Base-by-base conservation (phyloP, 2,888 invertebrate genomes). In the Lasius platythorax region DNA sequence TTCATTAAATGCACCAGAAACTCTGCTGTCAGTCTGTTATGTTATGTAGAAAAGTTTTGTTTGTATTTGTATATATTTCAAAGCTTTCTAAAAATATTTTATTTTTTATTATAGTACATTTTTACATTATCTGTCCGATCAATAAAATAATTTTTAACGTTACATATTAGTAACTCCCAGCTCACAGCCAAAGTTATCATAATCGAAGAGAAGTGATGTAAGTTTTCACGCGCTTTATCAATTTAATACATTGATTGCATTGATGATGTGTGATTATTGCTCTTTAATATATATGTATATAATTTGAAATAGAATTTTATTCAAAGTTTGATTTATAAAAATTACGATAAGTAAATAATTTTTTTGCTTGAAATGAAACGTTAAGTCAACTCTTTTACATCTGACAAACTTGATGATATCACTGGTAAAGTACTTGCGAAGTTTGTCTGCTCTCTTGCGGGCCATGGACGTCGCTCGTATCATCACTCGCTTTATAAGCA, bases 401-500 rank as follows among this genome's bases (percentile, higher is more conserved):
- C 5, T 43, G 61, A n/a, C 68, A 43, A 87, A 87, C 61, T 79
- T n/a, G 82, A 40, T 76, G 67, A 75, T 37, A 43, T 58, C 37
- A 72, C 75, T 46, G 67, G 58, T 28, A 46, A 87, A 82, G 67
- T 12, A 53, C 15, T 43, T 50, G 50, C 64, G 23, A 76, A 68
- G 50, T 73, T 76, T 64, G 56, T 85, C 74, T 83, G 70, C 58
- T 66, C 46, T 61, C 18, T 67, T 40, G n/a, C 53, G n/a, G 61
- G 33, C 28, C 46, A 61, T 66, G 61, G 28, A 58, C 46, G 58
- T 67, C 53, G 75, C 28, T 87, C 84, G 76, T 79, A 85, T 87
- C 84, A 63, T 58, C 61, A 50, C 73, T 84, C 30, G 76, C 33
- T 67, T 78, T 43, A 73, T 66, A 64, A 78, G 56, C 84, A 83